Evolutionary conservation across 2,888 invertebrate genomes (phyloP), one percentile per base, ranked within the genome.

Genomic region (Yponomeuta evonymella): DNA sequence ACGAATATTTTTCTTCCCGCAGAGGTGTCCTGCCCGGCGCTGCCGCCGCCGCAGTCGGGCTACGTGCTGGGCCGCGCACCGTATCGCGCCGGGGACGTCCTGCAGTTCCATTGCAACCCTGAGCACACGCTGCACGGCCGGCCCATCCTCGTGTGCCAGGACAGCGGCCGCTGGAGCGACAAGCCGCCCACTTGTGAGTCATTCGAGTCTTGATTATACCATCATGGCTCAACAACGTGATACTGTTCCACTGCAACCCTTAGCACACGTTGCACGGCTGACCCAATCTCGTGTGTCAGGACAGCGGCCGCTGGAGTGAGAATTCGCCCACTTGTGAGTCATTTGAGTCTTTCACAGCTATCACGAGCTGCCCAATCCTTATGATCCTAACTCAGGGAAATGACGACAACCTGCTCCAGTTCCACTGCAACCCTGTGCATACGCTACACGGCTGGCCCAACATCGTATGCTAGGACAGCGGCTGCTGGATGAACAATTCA

Each of bases 371-470:
- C 4, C 23, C 23, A 23, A 23, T 1, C 23, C 23, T 23, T 1
- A 23, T 23, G 23, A 23, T 23, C 23, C 23, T 23, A 23, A 33
- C 33, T 33, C 33, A 33, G 33, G 3, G 33, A 33, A 2, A 1
- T 33, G 33, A 33, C 5, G 6, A 8, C 23, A 23, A 23, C 23
- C 23, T 23, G 23, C 23, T 23, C 23, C 23, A 5, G 9, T 43
- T 43, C 43, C 9, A 43, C 43, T 43, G 43, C 86, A 95, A 96
- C 86, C 95, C 96, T 10, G 96, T 97, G 77, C 97, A 95, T 85
- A 97, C 97, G 94, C 95, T 97, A 94, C 97, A 97, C 84, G 97
- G 98, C 2, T 94, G 96, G 77, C 96, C 97, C n/a, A 97, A 97
- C 76, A 94, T 97, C 70, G 96, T 97, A 33, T 98, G 98, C 85